Evolutionary conservation across 2,888 invertebrate genomes (phyloP), one percentile per base, ranked within the genome.

Genomic region (Elysia crispata): DNA sequence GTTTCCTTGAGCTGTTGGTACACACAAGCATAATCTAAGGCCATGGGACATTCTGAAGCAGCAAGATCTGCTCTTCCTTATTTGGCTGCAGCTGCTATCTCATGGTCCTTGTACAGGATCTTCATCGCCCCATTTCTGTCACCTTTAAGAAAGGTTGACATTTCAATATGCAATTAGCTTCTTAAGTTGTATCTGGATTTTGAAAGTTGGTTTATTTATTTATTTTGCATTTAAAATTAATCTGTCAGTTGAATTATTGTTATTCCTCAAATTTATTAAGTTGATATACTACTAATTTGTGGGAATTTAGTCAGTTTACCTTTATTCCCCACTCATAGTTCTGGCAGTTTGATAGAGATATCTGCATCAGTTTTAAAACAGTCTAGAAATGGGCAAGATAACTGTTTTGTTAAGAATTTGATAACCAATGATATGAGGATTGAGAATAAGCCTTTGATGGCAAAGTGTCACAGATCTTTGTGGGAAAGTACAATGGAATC

Each of bases 71-170:
- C 64, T 49, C 49, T 81, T 64, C 77, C 77, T 23, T 83, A 82
- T 60, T 41, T 82, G 11, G 49, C 78, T 5, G 60, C 84, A 1
- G 70, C 72, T 23, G 67, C 77, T 1, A 8, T 82, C 0, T 82
- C 85, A 11, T 86, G 87, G 86, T 80, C 83, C 57, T 28, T 84
- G 3, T 86, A 86, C 78, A 85, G 82, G 72, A 77, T 85, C 8
- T 74, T 86, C 30, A 79, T 88, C 49, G 82, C 84, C 57, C 87
- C 87, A 23, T 86, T 86, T 64, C 72, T 87, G 8, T 88, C 88
- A 5, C 88, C 88, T 18, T 82, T 88, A 3, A 81, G 87, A 78
- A 86, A 86, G 83, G 88, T n/a, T n/a, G n/a, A n/a, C n/a, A n/a
- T n/a, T n/a, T n/a, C n/a, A n/a, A n/a, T 88, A 83, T 49, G 54